Percentiles rank a stretch among this genome's conserved stretches.
Conservation (phyloP, 2,113 vertebrate species). For the Menura novaehollandiae region DNA sequence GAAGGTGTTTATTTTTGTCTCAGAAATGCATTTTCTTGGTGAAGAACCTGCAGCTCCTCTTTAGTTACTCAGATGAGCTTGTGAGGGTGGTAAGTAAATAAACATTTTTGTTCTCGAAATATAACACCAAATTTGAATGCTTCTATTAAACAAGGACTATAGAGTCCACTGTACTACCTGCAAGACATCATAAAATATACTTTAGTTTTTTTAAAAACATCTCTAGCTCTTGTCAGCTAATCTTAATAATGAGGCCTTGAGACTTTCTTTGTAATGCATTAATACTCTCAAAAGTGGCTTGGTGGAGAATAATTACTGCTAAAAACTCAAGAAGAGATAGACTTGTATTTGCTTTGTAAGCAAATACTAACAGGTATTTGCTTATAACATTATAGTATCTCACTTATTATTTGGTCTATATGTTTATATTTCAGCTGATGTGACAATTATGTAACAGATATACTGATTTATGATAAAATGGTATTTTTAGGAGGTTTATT, state of each 20-base stretch:
- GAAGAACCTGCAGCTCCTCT: not conserved
- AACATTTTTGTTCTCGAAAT: constrained; percentile 30
- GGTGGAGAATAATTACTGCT: not conserved
- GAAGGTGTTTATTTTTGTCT: constrained; percentile 26
- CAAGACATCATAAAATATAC: not conserved
- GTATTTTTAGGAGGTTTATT: not conserved
- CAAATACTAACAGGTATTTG: not conserved
- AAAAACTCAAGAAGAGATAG: not conserved
- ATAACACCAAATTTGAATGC: not conserved
- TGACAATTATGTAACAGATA: not conserved
- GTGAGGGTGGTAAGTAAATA: not conserved
- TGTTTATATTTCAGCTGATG: not conserved
- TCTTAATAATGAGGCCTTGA: not conserved
- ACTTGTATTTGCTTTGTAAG: not conserved
- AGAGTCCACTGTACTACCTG: not conserved
- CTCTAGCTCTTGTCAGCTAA: not conserved
- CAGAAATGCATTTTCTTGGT: constrained; percentile 16
- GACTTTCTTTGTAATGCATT: not conserved
- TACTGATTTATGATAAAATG: not conserved
- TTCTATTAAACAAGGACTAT: not conserved
- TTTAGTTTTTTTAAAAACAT: not conserved
- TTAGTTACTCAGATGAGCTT: constrained; percentile 1
- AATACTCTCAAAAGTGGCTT: not conserved
- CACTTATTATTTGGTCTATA: not conserved
- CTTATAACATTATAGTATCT: not conserved